A percentile compares a stretch with the other conserved stretches of the same genome.
These are phyloP conservation scores for Artibeus lituratus DNA, from an alignment of 2,797 vertebrate species.

Conservation along the genomic window DNA sequence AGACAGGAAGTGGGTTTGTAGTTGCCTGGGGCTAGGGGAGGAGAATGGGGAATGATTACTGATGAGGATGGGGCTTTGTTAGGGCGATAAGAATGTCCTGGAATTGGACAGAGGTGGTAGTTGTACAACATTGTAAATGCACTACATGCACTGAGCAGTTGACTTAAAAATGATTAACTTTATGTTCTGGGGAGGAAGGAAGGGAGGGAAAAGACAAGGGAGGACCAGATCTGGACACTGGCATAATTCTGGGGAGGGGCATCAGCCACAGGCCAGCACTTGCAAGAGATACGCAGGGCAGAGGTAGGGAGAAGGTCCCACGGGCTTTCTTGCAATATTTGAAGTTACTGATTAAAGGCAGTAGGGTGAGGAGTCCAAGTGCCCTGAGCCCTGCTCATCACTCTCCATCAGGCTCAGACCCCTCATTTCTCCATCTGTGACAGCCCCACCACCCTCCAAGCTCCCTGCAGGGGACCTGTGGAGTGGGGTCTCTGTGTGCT, in stretches of 20 bases:
- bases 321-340: background rate
- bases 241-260: background rate
- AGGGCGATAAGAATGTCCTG: background rate
- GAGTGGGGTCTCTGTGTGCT: background rate
- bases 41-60: fast-evolving
- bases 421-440: background rate
- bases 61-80: background rate
- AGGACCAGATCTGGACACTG: too few species aligned
- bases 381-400: background rate
- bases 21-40: background rate
- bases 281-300: background rate
- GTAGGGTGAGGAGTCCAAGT: background rate
- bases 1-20: background rate
- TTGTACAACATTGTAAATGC: background rate
- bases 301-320: background rate
- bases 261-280: background rate
- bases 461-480: background rate
- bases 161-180: background rate
- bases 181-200: background rate
- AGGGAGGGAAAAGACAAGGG: background rate
- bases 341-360: background rate
- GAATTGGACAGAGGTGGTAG: background rate
- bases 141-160: background rate
- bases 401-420: background rate
- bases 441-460: background rate